phyloP scores from a whole-genome alignment of 2,888 invertebrate genomes.

The Cosmopolites sordidus region DNA sequence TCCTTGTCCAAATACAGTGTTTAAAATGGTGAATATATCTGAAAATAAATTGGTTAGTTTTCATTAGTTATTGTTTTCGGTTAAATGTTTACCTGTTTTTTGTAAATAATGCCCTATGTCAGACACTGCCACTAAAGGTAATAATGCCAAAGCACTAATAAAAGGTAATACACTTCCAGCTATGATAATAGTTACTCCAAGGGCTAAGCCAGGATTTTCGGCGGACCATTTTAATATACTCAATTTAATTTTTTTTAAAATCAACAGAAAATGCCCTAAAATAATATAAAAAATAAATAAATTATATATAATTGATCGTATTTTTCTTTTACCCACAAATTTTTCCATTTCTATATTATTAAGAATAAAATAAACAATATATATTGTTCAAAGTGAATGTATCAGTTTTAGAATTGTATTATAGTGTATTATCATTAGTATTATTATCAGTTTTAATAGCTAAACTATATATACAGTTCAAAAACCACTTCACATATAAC shows the following conservation, averaged over 20 bases:
- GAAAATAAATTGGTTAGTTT: background rate
- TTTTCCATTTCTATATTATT: background rate
- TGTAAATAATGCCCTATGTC: slow-evolving; percentile 6
- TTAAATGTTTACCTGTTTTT: slow-evolving; percentile 6
- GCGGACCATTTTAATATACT: slow-evolving; percentile 2
- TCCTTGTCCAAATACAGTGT: slow-evolving; percentile 7
- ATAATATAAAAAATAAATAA: background rate
- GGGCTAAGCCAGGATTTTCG: background rate
- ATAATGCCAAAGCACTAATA: slow-evolving; percentile 10
- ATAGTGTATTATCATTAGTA: too few relatives aligned
- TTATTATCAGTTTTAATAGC: too few relatives aligned
- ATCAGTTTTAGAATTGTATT: too few relatives aligned
- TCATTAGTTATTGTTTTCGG: background rate
- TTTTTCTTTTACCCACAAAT: background rate
- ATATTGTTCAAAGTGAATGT: too few relatives aligned
- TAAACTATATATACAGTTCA: too few relatives aligned
- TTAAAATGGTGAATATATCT: slow-evolving; percentile 5
- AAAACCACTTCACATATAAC: too few relatives aligned
- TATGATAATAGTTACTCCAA: slow-evolving; percentile 4
- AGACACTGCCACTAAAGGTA: slow-evolving; percentile 7
- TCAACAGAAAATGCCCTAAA: background rate
- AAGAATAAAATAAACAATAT: too few relatives aligned
- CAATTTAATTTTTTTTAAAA: background rate
- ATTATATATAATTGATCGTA: too few relatives aligned
- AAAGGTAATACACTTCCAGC: slow-evolving; percentile 8